A percentile compares a stretch with the other conserved stretches of the same genome.
Evolutionary conservation across 1,140 invertebrate species (phyloP).

Genomic region (Bombus sibiricus): DNA sequence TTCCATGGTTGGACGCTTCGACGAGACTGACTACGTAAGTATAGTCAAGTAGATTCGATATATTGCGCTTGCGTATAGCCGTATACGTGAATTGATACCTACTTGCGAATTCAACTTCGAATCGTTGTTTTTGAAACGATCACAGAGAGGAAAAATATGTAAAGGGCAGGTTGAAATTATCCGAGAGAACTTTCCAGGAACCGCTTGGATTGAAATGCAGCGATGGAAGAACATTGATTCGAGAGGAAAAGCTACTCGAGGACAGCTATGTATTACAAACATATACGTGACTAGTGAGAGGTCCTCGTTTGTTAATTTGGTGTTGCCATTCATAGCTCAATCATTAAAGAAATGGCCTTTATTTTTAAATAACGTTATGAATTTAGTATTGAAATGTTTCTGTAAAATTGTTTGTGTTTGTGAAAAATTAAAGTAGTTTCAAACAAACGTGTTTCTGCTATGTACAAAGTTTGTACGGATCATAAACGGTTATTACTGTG

Average conservation of each 20-base stretch:
- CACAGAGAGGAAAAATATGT: background rate
- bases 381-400: too few species aligned
- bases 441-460: background rate
- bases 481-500: too few species aligned
- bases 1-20: background rate
- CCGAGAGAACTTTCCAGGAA: background rate
- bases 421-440: too few species aligned
- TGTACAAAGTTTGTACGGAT: background rate
- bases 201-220: background rate
- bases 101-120: background rate
- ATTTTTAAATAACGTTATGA: too few species aligned
- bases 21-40: background rate
- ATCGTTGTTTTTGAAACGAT: background rate
- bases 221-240: background rate
- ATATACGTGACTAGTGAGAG: too few species aligned
- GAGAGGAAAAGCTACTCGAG: background rate
- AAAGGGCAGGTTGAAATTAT: background rate
- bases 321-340: too few species aligned
- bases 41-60: background rate
- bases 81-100: background rate
- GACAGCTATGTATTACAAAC: background rate
- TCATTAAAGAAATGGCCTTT: too few species aligned
- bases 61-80: constrained; percentile 34
- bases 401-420: too few species aligned
- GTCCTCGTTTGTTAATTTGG: too few species aligned